Evolutionary conservation across 2,797 vertebrate genomes (phyloP), one percentile per base, ranked within the genome.

Genomic region (Margarornis squamiger): DNA sequence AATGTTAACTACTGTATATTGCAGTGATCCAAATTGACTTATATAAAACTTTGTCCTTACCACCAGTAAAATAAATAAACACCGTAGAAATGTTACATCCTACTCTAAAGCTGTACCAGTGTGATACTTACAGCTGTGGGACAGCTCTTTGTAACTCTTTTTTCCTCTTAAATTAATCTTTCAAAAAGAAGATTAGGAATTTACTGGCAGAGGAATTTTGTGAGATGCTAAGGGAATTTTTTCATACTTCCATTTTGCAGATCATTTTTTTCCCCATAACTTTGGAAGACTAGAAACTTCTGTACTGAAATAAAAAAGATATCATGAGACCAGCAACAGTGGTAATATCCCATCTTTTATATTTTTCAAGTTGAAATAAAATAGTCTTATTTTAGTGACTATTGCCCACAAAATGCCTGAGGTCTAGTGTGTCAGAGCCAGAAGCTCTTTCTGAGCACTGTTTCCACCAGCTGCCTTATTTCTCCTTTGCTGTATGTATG

Each of bases 1-100:
- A 55, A 32, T 88, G 32, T 67, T 93, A 85, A 71, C 26, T 67
- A 54, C 62, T 59, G 21, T 72, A 36, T 88, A 65, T 68, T 58
- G 73, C 79, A 82, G 68, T 30, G 38, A 74, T 58, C 15, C 27
- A 90, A 80, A 75, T 2, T 36, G 49, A 76, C 14, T 80, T 6
- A 34, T 21, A 67, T 39, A 30, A 92, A 87, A 71, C 14, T 83
- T 72, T 54, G 19, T 55, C 34, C 30, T 94, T 86, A 88, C 79
- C 21, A 57, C 54, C 29, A 51, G 27, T 62, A 78, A 81, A 91
- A 90, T 79, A 77, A 93, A 93, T 65, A 96, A 93, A 70, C 27
- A 63, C 10, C 18, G 48, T 24, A 63, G 63, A 76, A 92, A 85
- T 51, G 14, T 38, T 71, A 14, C 23, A 59, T 6, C 1, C 6